Evolutionary conservation across 2,888 invertebrate species (phyloP), one percentile per base, ranked within the genome.

Genomic region (Toxonevra muliebris): DNA sequence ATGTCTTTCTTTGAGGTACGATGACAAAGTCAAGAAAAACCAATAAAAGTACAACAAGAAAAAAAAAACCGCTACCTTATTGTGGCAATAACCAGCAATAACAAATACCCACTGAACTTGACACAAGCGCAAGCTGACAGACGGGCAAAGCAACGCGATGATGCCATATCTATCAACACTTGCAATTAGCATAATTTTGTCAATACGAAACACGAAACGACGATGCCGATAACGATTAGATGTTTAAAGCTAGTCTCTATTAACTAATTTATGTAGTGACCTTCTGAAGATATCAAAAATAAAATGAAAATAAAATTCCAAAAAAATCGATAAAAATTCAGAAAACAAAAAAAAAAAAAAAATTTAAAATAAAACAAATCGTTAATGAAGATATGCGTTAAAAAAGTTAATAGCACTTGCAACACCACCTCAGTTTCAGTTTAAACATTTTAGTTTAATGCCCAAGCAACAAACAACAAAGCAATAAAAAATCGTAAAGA

Each of bases 171-270:
- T 60, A 60, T 68, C 60, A 68, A 63, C 62, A 69, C 42, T 64
- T 58, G 42, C 30, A 30, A 67, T 69, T 69, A 65, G 62, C 62
- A 69, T 65, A 68, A 65, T 55, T 68, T 65, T 61, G 61, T 64
- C 61, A 68, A 68, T 50, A 30, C 30, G 7, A 30, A 30, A 7
- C 30, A 7, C 30, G 3, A 30, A 30, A 2, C 2, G 7, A 30
- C 30, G 30, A 30, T 7, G 30, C 7, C 30, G 30, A 30, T 30
- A 30, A 30, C 30, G 30, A 30, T 30, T 4, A 4, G 30, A 30
- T 4, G 7, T 30, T 30, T 30, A 30, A 30, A 30, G 30, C 30
- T 30, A 7, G 30, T 30, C 30, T 7, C 30, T 7, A 30, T 7
- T 30, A 30, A 30, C 30, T 30, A 30, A 30, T 30, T 30, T 30